These are phyloP conservation scores for Dryoscopus gambensis DNA, from an alignment of 2,113 vertebrate genomes.

Conservation along the genomic window DNA sequence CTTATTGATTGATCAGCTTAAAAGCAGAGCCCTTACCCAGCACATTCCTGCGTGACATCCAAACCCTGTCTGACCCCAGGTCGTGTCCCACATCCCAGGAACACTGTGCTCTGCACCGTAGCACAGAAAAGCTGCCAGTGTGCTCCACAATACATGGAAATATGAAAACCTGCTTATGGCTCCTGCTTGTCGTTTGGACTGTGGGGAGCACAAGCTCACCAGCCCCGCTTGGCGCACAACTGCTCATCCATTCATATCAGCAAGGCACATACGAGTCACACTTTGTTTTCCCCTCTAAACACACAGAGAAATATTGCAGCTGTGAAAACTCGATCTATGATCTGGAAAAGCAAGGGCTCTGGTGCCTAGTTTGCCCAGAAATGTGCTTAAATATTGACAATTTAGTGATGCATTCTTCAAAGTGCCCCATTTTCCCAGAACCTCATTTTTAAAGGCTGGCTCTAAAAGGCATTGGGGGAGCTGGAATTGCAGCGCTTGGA, in stretches of 20 bases:
- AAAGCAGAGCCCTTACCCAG: not conserved
- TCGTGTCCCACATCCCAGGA: fast-evolving
- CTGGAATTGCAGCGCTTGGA: not conserved
- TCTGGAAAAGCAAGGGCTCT: not conserved
- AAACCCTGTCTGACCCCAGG: fast-evolving
- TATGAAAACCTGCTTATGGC: fast-evolving
- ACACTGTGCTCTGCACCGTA: fast-evolving
- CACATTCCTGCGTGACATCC: fast-evolving
- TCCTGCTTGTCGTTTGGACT: not conserved
- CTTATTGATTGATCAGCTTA: fast-evolving
- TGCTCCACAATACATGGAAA: fast-evolving
- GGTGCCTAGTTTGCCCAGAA: not conserved
- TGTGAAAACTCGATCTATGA: not conserved
- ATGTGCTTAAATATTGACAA: not conserved
- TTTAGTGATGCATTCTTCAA: not conserved
- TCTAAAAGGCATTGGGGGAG: not conserved
- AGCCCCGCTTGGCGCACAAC: fast-evolving
- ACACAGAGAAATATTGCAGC: not conserved
- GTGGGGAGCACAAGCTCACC: no score
- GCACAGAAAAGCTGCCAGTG: fast-evolving
- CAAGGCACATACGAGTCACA: fast-evolving
- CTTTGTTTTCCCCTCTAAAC: not conserved
- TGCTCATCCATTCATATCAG: fast-evolving
- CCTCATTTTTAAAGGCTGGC: not conserved
- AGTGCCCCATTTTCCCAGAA: not conserved